Conservation (phyloP, 2,888 invertebrate genomes). For the Latrodectus hesperus region DNA sequence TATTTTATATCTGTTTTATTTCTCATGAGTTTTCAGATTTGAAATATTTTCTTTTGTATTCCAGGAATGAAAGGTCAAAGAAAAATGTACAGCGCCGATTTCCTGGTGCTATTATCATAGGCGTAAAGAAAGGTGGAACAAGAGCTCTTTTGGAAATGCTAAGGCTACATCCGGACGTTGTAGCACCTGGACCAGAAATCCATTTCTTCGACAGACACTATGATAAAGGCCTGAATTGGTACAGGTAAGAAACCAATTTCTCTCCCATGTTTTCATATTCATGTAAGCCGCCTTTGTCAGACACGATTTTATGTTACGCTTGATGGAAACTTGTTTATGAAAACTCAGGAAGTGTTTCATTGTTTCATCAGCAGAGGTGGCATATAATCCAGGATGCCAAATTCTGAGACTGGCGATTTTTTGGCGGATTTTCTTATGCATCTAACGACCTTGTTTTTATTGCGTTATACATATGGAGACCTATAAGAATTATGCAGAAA, state of each 20-base stretch:
- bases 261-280: not conserved
- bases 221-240: slow-evolving; percentile 87
- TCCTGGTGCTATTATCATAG: slow-evolving; percentile 65
- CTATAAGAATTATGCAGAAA: too few species aligned
- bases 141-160: slow-evolving; percentile 93
- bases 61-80: not conserved
- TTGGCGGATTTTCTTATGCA: too few species aligned
- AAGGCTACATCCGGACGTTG: slow-evolving; percentile 89
- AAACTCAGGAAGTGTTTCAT: not conserved
- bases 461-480: too few species aligned
- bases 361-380: not conserved
- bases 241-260: slow-evolving; percentile 78
- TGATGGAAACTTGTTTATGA: not conserved
- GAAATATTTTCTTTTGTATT: not conserved
- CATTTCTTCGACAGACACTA: slow-evolving; percentile 89
- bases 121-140: slow-evolving; percentile 69
- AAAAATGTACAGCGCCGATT: slow-evolving; percentile 35
- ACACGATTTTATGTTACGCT: too few species aligned
- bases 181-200: slow-evolving; percentile 92
- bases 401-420: too few species aligned
- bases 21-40: not conserved
- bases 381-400: not conserved
- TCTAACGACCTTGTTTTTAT: too few species aligned
- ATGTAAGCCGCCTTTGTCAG: not conserved
- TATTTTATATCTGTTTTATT: too few species aligned